Conservation (phyloP, 2,113 vertebrate species). For the Octodon degus region DNA sequence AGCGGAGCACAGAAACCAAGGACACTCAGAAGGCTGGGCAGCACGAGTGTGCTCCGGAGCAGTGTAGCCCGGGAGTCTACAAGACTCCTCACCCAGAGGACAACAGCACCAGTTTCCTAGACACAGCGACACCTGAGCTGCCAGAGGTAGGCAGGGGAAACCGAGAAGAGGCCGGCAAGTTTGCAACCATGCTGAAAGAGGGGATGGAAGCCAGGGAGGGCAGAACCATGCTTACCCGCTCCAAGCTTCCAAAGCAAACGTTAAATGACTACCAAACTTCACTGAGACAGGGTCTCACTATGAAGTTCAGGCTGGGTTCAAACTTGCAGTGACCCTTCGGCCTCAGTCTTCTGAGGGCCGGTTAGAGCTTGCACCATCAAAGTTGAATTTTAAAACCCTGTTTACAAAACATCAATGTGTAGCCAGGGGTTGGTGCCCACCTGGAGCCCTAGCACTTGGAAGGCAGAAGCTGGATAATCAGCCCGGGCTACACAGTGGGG, state of each 20-base stretch:
- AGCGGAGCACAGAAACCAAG: background rate
- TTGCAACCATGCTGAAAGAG: background rate
- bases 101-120: background rate
- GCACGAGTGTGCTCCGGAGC: background rate
- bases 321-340: background rate
- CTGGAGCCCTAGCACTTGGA: background rate
- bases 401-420: background rate
- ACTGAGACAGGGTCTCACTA: background rate
- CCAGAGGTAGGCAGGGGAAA: background rate
- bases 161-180: background rate
- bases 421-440: background rate
- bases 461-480: background rate
- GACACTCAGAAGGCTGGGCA: background rate
- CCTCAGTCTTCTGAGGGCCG: background rate
- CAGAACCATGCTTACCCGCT: background rate
- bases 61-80: background rate
- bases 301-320: background rate
- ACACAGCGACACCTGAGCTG: background rate
- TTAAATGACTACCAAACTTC: background rate
- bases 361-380: background rate
- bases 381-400: background rate
- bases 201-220: background rate
- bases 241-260: conserved; percentile 10
- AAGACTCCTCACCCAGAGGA: background rate
- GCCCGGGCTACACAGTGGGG: background rate